Conservation (phyloP, 2,888 invertebrate species). For the Macropis europaea region DNA sequence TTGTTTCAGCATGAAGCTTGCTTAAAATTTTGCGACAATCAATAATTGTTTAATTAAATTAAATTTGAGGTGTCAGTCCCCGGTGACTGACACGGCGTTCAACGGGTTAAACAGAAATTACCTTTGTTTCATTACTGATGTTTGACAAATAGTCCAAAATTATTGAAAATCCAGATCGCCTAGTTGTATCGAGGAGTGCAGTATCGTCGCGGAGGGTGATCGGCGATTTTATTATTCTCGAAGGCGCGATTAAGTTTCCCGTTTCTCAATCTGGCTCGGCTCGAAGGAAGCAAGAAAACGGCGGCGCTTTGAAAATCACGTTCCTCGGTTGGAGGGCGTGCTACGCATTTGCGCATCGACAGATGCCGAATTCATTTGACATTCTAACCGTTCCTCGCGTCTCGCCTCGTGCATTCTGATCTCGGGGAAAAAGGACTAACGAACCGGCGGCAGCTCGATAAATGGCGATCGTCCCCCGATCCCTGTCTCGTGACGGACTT, state of each 20-base stretch:
- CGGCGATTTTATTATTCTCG: conserved; percentile 1
- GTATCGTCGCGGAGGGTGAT: not conserved
- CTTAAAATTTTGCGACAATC: too few relatives aligned
- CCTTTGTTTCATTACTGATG: too few relatives aligned
- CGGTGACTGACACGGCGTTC: too few relatives aligned
- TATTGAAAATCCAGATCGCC: too few relatives aligned
- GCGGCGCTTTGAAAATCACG: conserved; percentile 46
- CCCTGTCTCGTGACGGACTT: conserved; percentile 32
- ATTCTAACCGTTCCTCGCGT: conserved; percentile 43
- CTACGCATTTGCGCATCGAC: conserved; percentile 45
- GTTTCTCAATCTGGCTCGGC: conserved; percentile 20
- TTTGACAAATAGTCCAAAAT: too few relatives aligned
- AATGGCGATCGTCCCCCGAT: conserved; percentile 43
- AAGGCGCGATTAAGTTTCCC: conserved; percentile 26
- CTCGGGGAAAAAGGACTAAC: conserved; percentile 50
- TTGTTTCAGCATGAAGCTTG: too few relatives aligned
- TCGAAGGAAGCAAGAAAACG: conserved; percentile 25
- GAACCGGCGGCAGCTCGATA: conserved; percentile 48
- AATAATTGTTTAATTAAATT: too few relatives aligned
- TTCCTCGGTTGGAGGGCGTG: conserved; percentile 28
- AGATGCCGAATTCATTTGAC: conserved; percentile 47
- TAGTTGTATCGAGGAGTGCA: too few relatives aligned
- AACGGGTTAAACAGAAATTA: too few relatives aligned
- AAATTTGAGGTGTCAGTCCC: too few relatives aligned
- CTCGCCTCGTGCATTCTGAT: conserved; percentile 56